Conservation (phyloP, 2,797 vertebrate species). For the Arnoldichthys spilopterus region DNA sequence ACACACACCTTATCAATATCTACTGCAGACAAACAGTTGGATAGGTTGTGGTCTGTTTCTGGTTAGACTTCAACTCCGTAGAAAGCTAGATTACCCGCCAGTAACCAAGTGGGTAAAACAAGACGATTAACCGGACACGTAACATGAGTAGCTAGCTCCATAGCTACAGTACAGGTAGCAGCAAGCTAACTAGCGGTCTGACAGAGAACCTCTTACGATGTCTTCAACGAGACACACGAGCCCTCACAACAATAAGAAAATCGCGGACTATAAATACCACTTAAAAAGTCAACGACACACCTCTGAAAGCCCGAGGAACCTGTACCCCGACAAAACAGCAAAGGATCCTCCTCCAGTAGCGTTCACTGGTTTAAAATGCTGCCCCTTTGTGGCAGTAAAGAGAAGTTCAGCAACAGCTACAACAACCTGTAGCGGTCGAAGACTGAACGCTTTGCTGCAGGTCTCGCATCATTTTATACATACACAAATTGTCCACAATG, state of each 20-base stretch:
- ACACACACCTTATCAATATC: not conserved
- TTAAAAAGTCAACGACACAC: no score
- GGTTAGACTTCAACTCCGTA: not conserved
- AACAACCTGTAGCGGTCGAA: no score
- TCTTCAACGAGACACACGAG: not conserved
- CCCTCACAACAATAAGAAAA: not conserved
- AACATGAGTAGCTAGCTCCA: not conserved
- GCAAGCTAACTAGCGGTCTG: not conserved
- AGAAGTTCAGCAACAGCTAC: no score
- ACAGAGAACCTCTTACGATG: not conserved
- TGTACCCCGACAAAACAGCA: not conserved
- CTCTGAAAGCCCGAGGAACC: not conserved
- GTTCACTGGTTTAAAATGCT: not conserved
- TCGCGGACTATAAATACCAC: not conserved
- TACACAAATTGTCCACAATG: no score
- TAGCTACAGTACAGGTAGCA: not conserved
- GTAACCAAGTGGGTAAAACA: not conserved
- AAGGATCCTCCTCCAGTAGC: not conserved
- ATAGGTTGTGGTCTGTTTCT: no score
- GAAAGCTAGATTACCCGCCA: not conserved
- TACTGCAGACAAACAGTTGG: not conserved
- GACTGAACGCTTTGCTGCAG: no score
- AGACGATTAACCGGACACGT: not conserved
- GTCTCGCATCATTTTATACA: no score
- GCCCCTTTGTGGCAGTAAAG: not conserved